Conservation (phyloP, 2,113 vertebrate species). For the human (Homo sapiens) region DNA sequence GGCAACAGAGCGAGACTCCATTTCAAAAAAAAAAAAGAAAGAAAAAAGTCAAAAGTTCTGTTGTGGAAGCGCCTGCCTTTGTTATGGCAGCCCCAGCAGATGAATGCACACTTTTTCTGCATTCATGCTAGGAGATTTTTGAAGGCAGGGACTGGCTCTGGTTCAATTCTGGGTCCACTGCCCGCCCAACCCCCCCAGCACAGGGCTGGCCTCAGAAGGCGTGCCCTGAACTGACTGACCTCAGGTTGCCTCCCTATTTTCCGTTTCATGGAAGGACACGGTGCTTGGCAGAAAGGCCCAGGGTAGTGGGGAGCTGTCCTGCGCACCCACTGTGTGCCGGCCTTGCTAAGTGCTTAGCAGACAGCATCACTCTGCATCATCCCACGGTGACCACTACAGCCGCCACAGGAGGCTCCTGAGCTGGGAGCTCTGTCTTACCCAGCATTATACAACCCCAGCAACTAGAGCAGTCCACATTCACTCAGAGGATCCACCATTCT, state of each 20-base stretch:
- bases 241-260: not conserved
- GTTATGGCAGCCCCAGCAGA: accelerated
- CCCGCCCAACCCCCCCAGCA: accelerated
- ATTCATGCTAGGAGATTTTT: accelerated
- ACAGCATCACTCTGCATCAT: accelerated
- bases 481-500: not conserved
- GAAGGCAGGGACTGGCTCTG: not conserved
- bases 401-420: accelerated
- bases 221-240: accelerated
- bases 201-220: not conserved
- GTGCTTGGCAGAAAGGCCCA: too few relatives aligned
- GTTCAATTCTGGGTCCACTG: not conserved
- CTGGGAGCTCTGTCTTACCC: not conserved
- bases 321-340: not conserved
- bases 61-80: not conserved
- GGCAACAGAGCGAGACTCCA: too few relatives aligned
- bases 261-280: not conserved
- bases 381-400: not conserved
- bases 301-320: accelerated
- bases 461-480: not conserved
- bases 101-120: not conserved
- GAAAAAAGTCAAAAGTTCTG: too few relatives aligned
- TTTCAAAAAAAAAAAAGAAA: too few relatives aligned
- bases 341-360: not conserved
- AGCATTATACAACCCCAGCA: accelerated